Conservation (phyloP, 2,797 vertebrate genomes). For the Rhyacichthys aspro region DNA sequence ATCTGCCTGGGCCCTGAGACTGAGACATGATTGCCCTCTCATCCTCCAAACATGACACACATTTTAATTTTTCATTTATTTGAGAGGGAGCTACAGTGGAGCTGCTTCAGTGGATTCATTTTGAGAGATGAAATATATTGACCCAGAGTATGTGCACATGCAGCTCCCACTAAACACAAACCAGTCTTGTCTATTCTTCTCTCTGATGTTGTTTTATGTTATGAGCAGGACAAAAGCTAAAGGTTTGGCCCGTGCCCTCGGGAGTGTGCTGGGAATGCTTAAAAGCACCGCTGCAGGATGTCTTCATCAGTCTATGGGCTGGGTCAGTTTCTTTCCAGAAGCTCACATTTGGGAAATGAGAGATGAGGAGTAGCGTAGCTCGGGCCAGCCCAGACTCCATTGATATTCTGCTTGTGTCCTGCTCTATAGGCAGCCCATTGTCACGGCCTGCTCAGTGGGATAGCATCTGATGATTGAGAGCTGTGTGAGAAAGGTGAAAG, state of each 20-base stretch:
- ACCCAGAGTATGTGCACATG: conserved; percentile 5
- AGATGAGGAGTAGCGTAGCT: conserved; percentile 62
- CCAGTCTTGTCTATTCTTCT: neutral
- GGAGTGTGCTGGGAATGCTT: conserved; percentile 54
- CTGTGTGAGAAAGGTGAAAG: conserved; percentile 55
- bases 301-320: conserved; percentile 51
- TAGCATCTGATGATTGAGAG: conserved; percentile 72
- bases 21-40: neutral
- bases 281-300: conserved; percentile 48
- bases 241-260: conserved; percentile 18
- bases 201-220: too few relatives aligned
- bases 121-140: conserved; percentile 15
- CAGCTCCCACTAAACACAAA: conserved; percentile 19
- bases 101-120: conserved; percentile 21
- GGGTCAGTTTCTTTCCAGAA: conserved; percentile 48
- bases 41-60: conserved; percentile 7
- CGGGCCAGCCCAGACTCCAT: conserved; percentile 55
- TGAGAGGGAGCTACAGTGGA: neutral
- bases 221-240: too few relatives aligned
- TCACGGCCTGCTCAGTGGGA: conserved; percentile 67
- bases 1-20: neutral
- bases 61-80: conserved; percentile 23
- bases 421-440: conserved; percentile 76
- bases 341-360: conserved; percentile 71
- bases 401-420: conserved; percentile 72